Evolutionary conservation across 2,113 vertebrate genomes (phyloP).

Genomic region (Opisthocomus hoazin): DNA sequence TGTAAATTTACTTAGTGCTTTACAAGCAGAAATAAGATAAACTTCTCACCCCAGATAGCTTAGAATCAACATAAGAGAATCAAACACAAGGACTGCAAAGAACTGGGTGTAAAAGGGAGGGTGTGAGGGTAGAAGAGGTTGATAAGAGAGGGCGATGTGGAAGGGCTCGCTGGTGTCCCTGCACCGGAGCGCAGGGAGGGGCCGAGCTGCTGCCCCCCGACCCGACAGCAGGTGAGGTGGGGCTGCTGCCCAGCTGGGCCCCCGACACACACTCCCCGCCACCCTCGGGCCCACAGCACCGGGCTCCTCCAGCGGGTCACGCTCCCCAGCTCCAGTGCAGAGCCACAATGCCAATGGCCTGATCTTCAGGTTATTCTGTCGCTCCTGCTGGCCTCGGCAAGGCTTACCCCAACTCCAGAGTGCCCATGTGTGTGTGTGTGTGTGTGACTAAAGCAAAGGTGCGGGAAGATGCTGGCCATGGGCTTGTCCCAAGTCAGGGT

Average conservation of each 20-base stretch:
- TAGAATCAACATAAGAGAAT: not conserved
- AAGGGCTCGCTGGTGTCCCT: accelerated
- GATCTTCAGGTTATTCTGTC: not conserved
- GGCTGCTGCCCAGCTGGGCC: conserved; percentile 36
- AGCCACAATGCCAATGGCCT: accelerated
- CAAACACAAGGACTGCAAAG: not conserved
- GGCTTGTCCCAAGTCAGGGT: not conserved
- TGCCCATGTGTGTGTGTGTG: not conserved
- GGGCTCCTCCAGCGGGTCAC: too few species aligned
- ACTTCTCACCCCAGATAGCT: not conserved
- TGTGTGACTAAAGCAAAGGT: not conserved
- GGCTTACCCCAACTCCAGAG: too few species aligned
- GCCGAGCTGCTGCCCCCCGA: not conserved
- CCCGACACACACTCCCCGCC: too few species aligned
- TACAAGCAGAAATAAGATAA: not conserved
- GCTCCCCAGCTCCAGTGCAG: too few species aligned
- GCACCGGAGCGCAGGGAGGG: accelerated
- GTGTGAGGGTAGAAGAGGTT: not conserved
- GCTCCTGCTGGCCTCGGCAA: not conserved
- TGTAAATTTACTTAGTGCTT: not conserved
- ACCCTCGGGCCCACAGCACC: too few species aligned
- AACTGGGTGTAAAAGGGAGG: not conserved
- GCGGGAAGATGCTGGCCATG: not conserved
- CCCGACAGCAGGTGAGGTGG: conserved; percentile 77
- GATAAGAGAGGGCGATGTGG: not conserved